These are phyloP conservation scores for Catocala sponsa DNA, from an alignment of 2,888 invertebrate species.

Conservation along the genomic window DNA sequence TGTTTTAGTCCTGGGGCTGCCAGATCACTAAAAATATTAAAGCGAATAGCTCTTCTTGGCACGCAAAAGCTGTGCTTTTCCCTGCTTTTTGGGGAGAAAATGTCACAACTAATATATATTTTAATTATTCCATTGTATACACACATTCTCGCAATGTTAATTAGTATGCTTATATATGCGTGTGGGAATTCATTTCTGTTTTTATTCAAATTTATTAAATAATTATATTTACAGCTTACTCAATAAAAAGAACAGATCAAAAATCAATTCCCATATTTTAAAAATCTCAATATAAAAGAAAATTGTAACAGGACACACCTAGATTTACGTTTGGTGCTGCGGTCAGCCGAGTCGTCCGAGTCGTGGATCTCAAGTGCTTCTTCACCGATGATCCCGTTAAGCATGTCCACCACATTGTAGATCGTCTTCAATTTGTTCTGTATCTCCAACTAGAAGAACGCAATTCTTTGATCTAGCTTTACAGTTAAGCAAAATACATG, in stretches of 20 bases:
- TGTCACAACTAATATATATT: constrained; percentile 26
- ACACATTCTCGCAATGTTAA: constrained; percentile 24
- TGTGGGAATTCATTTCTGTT: constrained; percentile 34
- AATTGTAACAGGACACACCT: constrained; percentile 65
- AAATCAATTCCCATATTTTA: constrained; percentile 34
- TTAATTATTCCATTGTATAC: constrained; percentile 28
- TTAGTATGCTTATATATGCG: background rate
- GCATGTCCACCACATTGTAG: constrained; percentile 95
- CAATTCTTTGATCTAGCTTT: constrained; percentile 36
- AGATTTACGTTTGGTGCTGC: constrained; percentile 74
- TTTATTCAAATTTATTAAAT: background rate
- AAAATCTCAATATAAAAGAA: constrained; percentile 8
- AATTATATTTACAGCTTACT: background rate
- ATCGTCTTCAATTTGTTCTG: constrained; percentile 94
- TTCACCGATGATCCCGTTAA: constrained; percentile 94
- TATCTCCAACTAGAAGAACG: constrained; percentile 90
- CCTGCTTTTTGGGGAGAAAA: constrained; percentile 57
- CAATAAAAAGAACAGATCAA: background rate
- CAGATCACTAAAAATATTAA: constrained; percentile 38
- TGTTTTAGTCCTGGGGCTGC: constrained; percentile 32
- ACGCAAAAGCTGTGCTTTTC: constrained; percentile 57
- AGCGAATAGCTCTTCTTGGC: constrained; percentile 49
- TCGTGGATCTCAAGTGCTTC: constrained; percentile 76
- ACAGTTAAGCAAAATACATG: constrained; percentile 38
- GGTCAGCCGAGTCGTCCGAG: constrained; percentile 65